Conservation (phyloP, 2,888 invertebrate genomes). For the Patella depressa region DNA sequence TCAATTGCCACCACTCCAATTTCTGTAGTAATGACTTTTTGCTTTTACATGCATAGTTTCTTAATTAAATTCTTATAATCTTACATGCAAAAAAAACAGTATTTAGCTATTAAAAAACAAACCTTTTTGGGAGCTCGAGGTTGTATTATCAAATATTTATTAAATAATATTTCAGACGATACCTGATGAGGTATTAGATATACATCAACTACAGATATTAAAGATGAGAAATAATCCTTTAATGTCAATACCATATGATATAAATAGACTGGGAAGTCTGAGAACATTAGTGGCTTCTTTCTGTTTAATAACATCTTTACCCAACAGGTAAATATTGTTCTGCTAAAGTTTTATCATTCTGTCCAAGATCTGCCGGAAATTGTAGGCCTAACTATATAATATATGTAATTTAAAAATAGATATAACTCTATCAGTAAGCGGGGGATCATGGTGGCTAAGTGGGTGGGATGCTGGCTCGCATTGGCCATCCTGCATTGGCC, state of each 20-base stretch:
- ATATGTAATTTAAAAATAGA: too few relatives aligned
- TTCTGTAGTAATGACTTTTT: too few relatives aligned
- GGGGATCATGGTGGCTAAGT: too few relatives aligned
- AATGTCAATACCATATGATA: slow-evolving; percentile 60
- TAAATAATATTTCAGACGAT: slow-evolving; percentile 47
- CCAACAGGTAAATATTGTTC: slow-evolving; percentile 53
- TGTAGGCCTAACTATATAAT: too few relatives aligned
- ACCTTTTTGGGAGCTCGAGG: background rate
- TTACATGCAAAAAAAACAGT: background rate
- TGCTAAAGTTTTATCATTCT: too few relatives aligned
- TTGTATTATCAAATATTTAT: background rate
- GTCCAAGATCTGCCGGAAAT: too few relatives aligned
- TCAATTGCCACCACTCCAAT: too few relatives aligned
- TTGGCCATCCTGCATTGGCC: too few relatives aligned
- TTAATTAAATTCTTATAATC: slow-evolving; percentile 11
- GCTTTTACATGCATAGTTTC: background rate
- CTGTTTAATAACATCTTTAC: slow-evolving; percentile 65
- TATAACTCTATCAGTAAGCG: too few relatives aligned
- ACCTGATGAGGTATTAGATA: slow-evolving; percentile 61
- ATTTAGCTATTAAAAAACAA: background rate
- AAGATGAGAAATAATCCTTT: slow-evolving; percentile 69
- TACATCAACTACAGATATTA: slow-evolving; percentile 61
- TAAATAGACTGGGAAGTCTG: slow-evolving; percentile 58
- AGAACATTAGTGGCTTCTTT: slow-evolving; percentile 63
- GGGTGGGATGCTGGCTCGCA: too few relatives aligned